A percentile compares a stretch with the other conserved stretches of the same genome.
These are phyloP conservation scores for Cheirogaleus major DNA, from an alignment of 2,797 vertebrate species.

Conservation along the genomic window DNA sequence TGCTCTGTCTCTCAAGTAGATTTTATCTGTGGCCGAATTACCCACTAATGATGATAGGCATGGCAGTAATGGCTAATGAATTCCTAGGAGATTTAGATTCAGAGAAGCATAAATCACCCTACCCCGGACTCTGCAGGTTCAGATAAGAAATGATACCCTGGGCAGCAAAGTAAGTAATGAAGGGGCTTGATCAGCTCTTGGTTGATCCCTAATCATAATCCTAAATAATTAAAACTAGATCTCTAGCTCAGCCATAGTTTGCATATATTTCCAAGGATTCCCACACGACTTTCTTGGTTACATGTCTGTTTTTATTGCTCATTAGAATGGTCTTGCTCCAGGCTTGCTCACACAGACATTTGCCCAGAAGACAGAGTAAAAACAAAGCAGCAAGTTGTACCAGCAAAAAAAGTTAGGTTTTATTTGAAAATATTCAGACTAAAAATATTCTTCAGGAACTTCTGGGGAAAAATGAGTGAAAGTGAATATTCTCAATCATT, in stretches of 20 bases:
- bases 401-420: conserved; percentile 28
- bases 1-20: neutral
- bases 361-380: neutral
- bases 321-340: conserved; percentile 43
- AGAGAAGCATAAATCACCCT: neutral
- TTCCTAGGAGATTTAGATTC: conserved; percentile 52
- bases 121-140: neutral
- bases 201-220: conserved; percentile 6
- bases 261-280: conserved; percentile 5
- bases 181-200: neutral
- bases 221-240: conserved; percentile 45
- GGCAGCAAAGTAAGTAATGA: neutral
- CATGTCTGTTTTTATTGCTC: conserved; percentile 7
- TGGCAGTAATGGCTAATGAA: conserved; percentile 48
- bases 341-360: conserved; percentile 29
- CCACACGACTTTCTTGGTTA: neutral
- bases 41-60: neutral
- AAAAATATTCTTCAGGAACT: neutral
- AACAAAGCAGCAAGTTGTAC: conserved; percentile 23
- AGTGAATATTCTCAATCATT: neutral
- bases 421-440: conserved; percentile 44
- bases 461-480: neutral
- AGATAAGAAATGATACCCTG: neutral
- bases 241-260: neutral
- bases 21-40: conserved; percentile 27